Conservation (phyloP, 2,797 vertebrate species). For the Luscinia megarhynchos region DNA sequence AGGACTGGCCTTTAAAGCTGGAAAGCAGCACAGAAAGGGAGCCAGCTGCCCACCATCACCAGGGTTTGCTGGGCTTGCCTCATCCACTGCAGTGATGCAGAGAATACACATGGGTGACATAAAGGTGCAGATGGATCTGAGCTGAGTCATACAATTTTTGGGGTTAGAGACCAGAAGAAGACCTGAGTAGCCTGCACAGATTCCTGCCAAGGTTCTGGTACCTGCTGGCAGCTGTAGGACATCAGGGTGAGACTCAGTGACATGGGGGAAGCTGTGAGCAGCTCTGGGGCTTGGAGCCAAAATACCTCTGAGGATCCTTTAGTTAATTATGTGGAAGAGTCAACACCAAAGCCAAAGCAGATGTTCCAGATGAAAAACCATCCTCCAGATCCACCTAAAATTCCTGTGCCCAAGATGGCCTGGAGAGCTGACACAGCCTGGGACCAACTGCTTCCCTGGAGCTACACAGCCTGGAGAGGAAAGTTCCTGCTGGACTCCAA, state of each 20-base stretch:
- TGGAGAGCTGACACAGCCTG: conserved; percentile 29
- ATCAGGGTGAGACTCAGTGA: not conserved
- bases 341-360: not conserved
- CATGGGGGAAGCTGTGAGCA: not conserved
- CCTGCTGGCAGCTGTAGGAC: not conserved
- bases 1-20: not conserved
- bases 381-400: not conserved
- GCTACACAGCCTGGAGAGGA: conserved; percentile 45
- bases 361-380: conserved; percentile 20
- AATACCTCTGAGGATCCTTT: not conserved
- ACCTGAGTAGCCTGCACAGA: not conserved
- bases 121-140: not conserved
- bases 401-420: conserved; percentile 30
- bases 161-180: not conserved
- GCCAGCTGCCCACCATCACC: not conserved
- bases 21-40: not conserved
- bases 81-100: not conserved
- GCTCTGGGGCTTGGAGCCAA: not conserved
- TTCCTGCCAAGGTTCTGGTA: not conserved
- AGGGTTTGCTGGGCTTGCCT: not conserved
- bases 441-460: conserved; percentile 24
- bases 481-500: conserved; percentile 69
- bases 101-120: rapidly evolving
- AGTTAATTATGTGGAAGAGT: not conserved
- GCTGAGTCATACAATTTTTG: not conserved